Evolutionary conservation across 2,888 invertebrate species (phyloP).

Genomic region (Volucella inanis): DNA sequence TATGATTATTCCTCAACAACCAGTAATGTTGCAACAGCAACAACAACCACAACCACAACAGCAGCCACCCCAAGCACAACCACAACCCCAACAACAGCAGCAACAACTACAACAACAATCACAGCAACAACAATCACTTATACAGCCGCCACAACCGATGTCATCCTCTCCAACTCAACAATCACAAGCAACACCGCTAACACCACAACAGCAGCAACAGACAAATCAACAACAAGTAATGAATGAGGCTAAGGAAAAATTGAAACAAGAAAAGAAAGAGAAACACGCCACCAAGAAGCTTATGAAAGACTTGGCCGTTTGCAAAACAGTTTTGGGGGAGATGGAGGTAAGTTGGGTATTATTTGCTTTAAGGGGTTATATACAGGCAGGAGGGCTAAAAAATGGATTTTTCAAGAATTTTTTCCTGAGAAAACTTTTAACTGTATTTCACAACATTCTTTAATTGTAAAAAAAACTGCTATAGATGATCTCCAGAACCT

Average conservation of each 20-base stretch:
- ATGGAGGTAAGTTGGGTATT: constrained; percentile 86
- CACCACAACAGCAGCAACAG: constrained; percentile 56
- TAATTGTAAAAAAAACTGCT: too few relatives aligned
- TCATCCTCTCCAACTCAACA: constrained; percentile 70
- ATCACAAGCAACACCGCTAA: constrained; percentile 74
- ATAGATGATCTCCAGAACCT: too few relatives aligned
- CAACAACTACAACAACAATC: constrained; percentile 54
- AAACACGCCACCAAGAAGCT: constrained; percentile 86
- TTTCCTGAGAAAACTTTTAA: too few relatives aligned
- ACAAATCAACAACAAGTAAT: constrained; percentile 76
- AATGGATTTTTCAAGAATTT: too few relatives aligned
- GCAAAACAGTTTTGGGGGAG: constrained; percentile 92
- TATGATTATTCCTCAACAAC: constrained; percentile 70
- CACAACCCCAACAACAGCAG: constrained; percentile 46
- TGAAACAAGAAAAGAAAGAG: constrained; percentile 83
- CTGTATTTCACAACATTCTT: too few relatives aligned
- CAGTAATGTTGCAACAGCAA: constrained; percentile 61
- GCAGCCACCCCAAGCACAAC: constrained; percentile 52
- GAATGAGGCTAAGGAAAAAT: constrained; percentile 83
- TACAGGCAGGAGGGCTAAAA: too few relatives aligned
- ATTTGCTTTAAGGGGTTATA: too few relatives aligned
- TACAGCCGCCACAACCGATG: constrained; percentile 76
- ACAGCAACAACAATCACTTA: constrained; percentile 66
- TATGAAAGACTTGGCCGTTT: constrained; percentile 90
- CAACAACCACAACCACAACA: constrained; percentile 68